A percentile compares a stretch with the other conserved stretches of the same genome.
phyloP scores from a whole-genome alignment of 2,888 invertebrate genomes.

The Anarsia innoxiella region DNA sequence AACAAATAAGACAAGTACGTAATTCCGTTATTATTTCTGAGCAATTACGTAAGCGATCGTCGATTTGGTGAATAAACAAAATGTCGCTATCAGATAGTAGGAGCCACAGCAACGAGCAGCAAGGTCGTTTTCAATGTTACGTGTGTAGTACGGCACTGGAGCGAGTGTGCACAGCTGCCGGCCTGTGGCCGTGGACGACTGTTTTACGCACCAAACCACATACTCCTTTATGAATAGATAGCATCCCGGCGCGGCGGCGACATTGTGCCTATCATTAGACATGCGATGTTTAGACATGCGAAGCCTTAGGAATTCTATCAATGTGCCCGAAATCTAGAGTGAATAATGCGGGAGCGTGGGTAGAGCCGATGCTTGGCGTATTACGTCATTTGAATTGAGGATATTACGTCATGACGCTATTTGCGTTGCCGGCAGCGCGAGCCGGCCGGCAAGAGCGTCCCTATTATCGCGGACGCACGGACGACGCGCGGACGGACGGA shows the following conservation, averaged over 20 bases:
- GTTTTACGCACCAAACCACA: too few species aligned
- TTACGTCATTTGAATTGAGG: conserved; percentile 27
- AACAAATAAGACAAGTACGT: neutral
- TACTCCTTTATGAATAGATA: neutral
- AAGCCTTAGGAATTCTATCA: conserved; percentile 11
- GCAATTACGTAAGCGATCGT: conserved; percentile 15
- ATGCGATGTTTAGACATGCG: conserved; percentile 3
- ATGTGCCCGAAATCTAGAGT: conserved; percentile 11
- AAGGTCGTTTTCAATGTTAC: conserved; percentile 65
- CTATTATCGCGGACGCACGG: conserved; percentile 25
- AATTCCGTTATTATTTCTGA: conserved; percentile 8
- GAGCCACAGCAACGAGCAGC: conserved; percentile 47
- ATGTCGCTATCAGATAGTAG: conserved; percentile 31
- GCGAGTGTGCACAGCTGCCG: conserved; percentile 41
- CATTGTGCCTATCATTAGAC: neutral
- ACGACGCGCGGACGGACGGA: conserved; percentile 16
- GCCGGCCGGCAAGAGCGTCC: conserved; percentile 20
- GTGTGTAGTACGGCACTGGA: conserved; percentile 24
- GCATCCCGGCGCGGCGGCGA: neutral
- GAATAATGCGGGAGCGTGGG: conserved; percentile 9
- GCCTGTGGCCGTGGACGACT: conserved; percentile 32
- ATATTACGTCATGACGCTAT: conserved; percentile 33
- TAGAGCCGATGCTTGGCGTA: conserved; percentile 8
- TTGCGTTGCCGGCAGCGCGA: conserved; percentile 19
- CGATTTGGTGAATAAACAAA: conserved; percentile 20